These are phyloP conservation scores for Molorchus minor DNA, from an alignment of 2,888 invertebrate genomes.

Conservation along the genomic window DNA sequence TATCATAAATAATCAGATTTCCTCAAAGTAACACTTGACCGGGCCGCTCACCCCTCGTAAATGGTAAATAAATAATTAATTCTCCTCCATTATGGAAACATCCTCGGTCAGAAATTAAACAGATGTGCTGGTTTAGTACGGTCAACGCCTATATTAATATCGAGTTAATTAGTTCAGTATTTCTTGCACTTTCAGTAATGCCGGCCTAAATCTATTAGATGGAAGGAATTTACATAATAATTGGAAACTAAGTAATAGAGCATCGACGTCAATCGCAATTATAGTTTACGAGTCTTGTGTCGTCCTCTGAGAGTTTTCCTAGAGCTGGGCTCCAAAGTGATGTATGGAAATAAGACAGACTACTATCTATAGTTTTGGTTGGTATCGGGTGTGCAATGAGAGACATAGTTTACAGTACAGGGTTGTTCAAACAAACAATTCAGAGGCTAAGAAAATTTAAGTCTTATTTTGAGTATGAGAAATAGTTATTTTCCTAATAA, in stretches of 20 bases:
- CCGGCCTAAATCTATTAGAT: background rate
- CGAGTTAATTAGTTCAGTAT: background rate
- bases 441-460: too few relatives aligned
- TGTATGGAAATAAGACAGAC: too few relatives aligned
- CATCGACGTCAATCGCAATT: background rate
- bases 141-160: background rate
- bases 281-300: background rate
- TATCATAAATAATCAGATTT: too few relatives aligned
- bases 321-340: too few relatives aligned
- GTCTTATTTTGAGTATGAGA: too few relatives aligned
- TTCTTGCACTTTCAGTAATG: slow-evolving; percentile 1
- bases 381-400: too few relatives aligned
- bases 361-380: too few relatives aligned
- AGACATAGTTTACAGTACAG: too few relatives aligned
- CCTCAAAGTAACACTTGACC: too few relatives aligned
- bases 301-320: background rate
- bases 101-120: background rate
- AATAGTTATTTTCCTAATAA: too few relatives aligned
- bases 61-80: background rate
- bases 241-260: background rate
- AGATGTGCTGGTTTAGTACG: background rate
- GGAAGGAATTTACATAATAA: background rate
- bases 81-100: background rate
- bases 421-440: too few relatives aligned
- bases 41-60: too few relatives aligned